phyloP scores from a whole-genome alignment of 2,113 vertebrate species.

The Sceloporus undulatus region DNA sequence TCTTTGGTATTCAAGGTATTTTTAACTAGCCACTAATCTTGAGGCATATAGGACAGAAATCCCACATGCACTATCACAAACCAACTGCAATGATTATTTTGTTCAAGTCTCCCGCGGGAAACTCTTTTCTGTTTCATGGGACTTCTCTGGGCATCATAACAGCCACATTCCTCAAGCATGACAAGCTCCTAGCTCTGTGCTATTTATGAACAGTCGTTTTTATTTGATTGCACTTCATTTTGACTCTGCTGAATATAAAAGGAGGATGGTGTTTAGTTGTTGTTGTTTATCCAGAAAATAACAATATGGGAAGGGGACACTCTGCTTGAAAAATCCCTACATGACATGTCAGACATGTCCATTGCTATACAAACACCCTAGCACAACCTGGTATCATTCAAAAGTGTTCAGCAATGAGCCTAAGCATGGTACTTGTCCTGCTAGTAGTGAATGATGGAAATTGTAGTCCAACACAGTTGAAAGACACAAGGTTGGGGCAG shows the following conservation, averaged over 20 bases:
- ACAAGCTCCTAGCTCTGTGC: not conserved
- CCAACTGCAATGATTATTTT: constrained; percentile 19
- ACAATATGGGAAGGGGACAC: not conserved
- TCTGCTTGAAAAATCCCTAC: too few species aligned
- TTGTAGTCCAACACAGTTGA: not conserved
- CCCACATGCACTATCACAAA: constrained; percentile 32
- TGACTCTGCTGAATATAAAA: not conserved
- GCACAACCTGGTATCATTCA: too few species aligned
- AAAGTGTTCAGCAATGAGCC: too few species aligned
- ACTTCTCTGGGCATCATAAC: not conserved
- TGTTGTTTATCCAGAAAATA: not conserved
- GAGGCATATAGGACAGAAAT: constrained; percentile 53
- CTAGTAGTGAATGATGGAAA: not conserved
- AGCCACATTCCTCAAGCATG: not conserved
- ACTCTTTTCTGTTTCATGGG: not conserved
- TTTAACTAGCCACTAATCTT: constrained; percentile 67
- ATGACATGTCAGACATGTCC: too few species aligned
- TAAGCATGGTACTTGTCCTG: not conserved
- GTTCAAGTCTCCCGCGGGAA: constrained; percentile 33
- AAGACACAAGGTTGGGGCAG: not conserved
- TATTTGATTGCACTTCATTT: not conserved
- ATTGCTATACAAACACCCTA: too few species aligned
- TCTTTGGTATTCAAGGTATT: constrained; percentile 75
- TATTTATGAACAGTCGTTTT: not conserved
- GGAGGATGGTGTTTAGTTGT: not conserved